Conservation (phyloP, 2,888 invertebrate genomes). For the Amphipyra berbera region DNA sequence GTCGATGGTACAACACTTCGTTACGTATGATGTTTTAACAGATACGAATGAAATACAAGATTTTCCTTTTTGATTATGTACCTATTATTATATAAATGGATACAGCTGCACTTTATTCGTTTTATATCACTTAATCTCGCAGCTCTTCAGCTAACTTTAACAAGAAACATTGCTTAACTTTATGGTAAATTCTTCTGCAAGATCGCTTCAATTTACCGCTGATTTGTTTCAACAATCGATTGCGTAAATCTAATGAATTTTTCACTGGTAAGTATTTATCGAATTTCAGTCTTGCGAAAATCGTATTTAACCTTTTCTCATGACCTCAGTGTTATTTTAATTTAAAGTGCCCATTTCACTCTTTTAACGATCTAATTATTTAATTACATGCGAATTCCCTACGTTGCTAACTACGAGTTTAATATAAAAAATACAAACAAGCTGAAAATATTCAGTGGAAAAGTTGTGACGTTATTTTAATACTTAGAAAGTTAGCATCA, state of each 20-base stretch:
- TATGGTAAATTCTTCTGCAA: constrained; percentile 46
- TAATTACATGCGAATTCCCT: constrained; percentile 3
- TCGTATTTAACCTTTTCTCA: constrained; percentile 48
- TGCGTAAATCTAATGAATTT: constrained; percentile 52
- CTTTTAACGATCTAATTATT: too few relatives aligned
- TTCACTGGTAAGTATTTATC: constrained; percentile 29
- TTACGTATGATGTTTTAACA: constrained; percentile 18
- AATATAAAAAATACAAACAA: constrained; percentile 6
- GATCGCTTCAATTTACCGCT: constrained; percentile 38
- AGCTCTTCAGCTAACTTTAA: constrained; percentile 9
- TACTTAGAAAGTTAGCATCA: constrained; percentile 61
- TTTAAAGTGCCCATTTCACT: constrained; percentile 5
- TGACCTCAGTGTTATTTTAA: constrained; percentile 38
- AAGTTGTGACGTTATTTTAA: constrained; percentile 18
- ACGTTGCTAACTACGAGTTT: constrained; percentile 7
- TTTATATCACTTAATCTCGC: not conserved
- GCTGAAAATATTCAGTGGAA: constrained; percentile 15
- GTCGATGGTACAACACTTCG: constrained; percentile 25
- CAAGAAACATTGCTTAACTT: constrained; percentile 40
- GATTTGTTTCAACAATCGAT: constrained; percentile 54
- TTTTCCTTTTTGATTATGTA: constrained; percentile 21
- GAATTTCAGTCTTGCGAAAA: constrained; percentile 53
- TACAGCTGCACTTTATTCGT: not conserved
- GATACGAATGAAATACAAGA: constrained; percentile 8
- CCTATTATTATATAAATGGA: not conserved